These are phyloP conservation scores for Subanguina moxae DNA, from an alignment of 1,140 invertebrate species.

Conservation along the genomic window DNA sequence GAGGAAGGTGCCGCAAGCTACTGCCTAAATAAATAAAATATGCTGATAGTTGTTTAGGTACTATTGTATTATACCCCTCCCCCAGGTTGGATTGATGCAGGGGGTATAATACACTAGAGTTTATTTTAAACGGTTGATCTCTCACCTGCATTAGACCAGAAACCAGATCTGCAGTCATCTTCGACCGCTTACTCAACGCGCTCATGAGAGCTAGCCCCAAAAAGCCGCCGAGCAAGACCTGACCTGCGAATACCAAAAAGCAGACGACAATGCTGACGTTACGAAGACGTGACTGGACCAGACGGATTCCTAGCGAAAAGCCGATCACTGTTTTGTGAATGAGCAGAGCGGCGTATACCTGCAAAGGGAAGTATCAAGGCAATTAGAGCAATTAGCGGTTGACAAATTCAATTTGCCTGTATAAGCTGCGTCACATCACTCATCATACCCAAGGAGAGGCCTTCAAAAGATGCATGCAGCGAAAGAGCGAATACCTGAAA, in stretches of 20 bases:
- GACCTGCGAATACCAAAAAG: conserved; percentile 67
- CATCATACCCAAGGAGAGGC: conserved; percentile 55
- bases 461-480: conserved; percentile 55
- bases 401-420: conserved; percentile 32
- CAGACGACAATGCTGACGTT: conserved; percentile 65
- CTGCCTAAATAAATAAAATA: conserved; percentile 12
- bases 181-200: conserved; percentile 31
- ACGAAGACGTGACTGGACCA: conserved; percentile 68
- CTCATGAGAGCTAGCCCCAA: conserved; percentile 48
- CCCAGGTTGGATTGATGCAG: neutral
- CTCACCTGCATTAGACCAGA: conserved; percentile 45
- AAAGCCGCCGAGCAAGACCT: conserved; percentile 66
- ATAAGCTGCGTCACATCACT: conserved; percentile 47
- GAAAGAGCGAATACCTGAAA: conserved; percentile 39
- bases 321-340: conserved; percentile 68
- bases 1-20: conserved; percentile 69
- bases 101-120: too few relatives aligned
- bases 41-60: neutral
- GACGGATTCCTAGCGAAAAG: conserved; percentile 67
- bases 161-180: conserved; percentile 26
- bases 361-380: conserved; percentile 17
- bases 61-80: conserved; percentile 14
- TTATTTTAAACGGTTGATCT: too few relatives aligned
- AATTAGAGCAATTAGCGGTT: conserved; percentile 7
- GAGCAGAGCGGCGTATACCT: conserved; percentile 65